Percentiles rank a stretch among this genome's conserved stretches.
These are phyloP conservation scores for Crematogaster levior DNA, from an alignment of 2,888 invertebrate species.

Conservation along the genomic window DNA sequence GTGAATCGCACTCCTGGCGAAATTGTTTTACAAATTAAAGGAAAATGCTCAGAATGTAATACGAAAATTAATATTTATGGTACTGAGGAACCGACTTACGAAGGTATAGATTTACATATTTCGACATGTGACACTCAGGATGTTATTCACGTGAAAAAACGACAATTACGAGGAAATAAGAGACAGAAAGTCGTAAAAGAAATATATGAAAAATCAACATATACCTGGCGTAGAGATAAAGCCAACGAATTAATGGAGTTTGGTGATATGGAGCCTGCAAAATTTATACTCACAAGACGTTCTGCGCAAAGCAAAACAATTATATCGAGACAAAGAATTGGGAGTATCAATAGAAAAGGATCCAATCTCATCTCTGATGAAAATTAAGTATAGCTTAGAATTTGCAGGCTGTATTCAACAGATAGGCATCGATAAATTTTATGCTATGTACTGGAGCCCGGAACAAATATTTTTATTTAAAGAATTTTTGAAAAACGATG, in stretches of 20 bases:
- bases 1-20: conserved; percentile 23
- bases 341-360: not conserved
- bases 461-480: conserved; percentile 63
- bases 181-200: conserved; percentile 51
- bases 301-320: not conserved
- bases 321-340: not conserved
- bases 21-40: not conserved
- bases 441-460: not conserved
- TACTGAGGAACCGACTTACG: conserved; percentile 11
- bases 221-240: conserved; percentile 61
- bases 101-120: conserved; percentile 43
- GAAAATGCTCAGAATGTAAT: not conserved
- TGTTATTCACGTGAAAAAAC: conserved; percentile 58
- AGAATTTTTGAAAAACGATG: conserved; percentile 53
- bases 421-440: conserved; percentile 52
- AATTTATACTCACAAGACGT: not conserved
- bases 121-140: conserved; percentile 63
- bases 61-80: conserved; percentile 1
- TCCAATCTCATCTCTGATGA: not conserved
- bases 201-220: conserved; percentile 53
- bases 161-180: conserved; percentile 47
- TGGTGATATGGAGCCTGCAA: conserved; percentile 38
- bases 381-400: not conserved
- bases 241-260: conserved; percentile 64
- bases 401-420: not conserved